phyloP scores from a whole-genome alignment of 2,113 vertebrate genomes.

The Probosciger aterrimus region DNA sequence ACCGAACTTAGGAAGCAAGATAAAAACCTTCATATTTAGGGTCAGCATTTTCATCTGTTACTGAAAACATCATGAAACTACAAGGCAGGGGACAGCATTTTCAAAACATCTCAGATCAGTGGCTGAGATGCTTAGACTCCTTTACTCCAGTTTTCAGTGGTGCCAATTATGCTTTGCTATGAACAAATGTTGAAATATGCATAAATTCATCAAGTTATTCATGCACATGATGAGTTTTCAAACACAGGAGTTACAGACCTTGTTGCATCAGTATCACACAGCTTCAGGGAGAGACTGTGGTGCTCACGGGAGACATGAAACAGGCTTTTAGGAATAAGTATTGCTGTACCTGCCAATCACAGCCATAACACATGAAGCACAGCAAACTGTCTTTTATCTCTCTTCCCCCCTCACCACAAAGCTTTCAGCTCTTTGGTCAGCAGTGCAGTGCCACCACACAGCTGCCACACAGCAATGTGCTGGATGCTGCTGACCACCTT shows the following conservation, averaged over 20 bases:
- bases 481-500: not conserved
- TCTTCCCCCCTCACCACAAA: not conserved
- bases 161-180: not conserved
- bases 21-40: not conserved
- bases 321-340: not conserved
- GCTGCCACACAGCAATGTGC: fast-evolving
- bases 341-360: not conserved
- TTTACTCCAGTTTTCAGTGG: not conserved
- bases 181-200: not conserved
- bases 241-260: not conserved
- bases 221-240: not conserved
- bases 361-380: not conserved
- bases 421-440: not conserved
- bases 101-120: not conserved
- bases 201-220: not conserved
- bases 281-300: not conserved
- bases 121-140: not conserved
- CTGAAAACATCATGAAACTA: not conserved
- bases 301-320: not conserved
- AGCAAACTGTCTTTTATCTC: not conserved
- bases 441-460: fast-evolving
- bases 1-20: not conserved
- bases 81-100: not conserved
- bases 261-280: not conserved
- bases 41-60: not conserved